Conservation (phyloP, 64 coral and sea anemone genomes). For the Dendronephthya gigantea region DNA sequence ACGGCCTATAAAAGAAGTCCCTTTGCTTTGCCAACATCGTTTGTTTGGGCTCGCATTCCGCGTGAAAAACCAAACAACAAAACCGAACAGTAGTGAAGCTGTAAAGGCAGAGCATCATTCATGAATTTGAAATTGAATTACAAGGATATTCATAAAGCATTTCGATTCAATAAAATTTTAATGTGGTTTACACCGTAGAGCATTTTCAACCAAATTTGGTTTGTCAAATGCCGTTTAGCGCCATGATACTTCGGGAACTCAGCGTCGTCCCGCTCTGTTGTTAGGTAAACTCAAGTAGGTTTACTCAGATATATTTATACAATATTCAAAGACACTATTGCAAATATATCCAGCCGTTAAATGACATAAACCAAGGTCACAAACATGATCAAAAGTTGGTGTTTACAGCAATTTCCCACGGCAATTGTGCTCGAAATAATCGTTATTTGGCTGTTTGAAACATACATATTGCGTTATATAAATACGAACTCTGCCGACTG, state of each 20-base stretch:
- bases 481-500: neutral
- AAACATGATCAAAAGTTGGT: neutral
- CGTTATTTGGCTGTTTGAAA: neutral
- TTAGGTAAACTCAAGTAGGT: neutral
- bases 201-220: neutral
- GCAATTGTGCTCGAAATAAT: neutral
- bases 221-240: neutral
- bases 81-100: neutral
- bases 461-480: neutral
- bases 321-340: neutral
- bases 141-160: no score
- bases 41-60: neutral
- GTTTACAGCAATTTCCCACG: neutral
- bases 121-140: neutral
- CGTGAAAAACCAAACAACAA: neutral
- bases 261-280: neutral
- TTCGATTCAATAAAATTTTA: neutral
- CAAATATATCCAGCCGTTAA: neutral
- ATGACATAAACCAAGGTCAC: neutral
- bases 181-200: neutral
- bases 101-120: neutral
- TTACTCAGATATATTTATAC: neutral
- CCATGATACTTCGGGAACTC: neutral
- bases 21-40: neutral
- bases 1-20: neutral